Conservation (phyloP, 2,888 invertebrate genomes). For the Therioaphis trifolii region DNA sequence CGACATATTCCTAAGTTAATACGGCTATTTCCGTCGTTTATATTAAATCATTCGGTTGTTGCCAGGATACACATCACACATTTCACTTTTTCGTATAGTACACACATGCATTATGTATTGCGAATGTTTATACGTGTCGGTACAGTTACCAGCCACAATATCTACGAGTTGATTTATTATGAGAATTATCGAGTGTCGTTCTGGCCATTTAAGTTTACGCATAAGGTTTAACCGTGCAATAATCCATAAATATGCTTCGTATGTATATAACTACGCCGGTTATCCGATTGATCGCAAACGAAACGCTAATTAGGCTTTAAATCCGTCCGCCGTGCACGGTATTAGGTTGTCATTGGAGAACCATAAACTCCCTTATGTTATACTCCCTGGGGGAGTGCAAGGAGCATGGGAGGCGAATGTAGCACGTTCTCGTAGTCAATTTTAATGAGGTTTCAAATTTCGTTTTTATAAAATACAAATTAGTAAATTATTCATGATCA, state of each 20-base stretch:
- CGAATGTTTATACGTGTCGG: no score
- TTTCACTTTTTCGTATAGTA: no score
- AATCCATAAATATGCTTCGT: neutral
- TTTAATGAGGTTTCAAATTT: conserved; percentile 22
- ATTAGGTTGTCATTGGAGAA: neutral
- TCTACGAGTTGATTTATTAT: conserved; percentile 22
- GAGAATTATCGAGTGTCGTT: neutral
- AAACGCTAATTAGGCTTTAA: conserved; percentile 22
- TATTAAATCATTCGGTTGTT: no score
- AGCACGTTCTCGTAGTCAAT: neutral
- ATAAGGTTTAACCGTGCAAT: conserved; percentile 5
- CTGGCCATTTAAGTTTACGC: neutral
- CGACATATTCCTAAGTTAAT: no score
- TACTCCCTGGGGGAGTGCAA: neutral
- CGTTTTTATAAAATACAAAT: neutral
- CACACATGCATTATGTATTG: no score
- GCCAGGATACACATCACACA: no score
- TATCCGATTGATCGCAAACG: neutral
- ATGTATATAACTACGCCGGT: no score
- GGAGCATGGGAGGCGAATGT: neutral
- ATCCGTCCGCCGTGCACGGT: neutral
- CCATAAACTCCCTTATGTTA: neutral
- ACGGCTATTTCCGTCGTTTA: no score
- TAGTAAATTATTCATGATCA: neutral
- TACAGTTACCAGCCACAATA: neutral